Base-by-base conservation (phyloP, 2,888 invertebrate genomes). In the Caenorhabditis sinica region DNA sequence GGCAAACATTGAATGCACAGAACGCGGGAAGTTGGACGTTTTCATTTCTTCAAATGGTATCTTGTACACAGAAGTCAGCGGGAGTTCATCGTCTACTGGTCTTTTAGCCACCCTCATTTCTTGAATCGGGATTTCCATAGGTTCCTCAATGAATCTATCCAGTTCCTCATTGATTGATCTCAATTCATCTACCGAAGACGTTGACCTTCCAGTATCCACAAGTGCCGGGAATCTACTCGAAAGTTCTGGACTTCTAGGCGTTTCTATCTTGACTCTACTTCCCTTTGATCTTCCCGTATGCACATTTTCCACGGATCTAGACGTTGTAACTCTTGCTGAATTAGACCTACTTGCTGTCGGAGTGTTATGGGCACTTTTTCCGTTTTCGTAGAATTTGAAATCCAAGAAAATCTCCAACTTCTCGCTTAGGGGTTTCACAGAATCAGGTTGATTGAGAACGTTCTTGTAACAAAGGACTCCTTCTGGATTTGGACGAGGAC, bases 401-500 rank as follows among this genome's bases (percentile, higher is more conserved):
- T 72, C 71, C 15, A 87, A 74, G 20, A 65, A 69, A 9, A 88
- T 80, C 13, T 79, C 65, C 23, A 82, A 53, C 17, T 85, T 75
- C 11, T 82, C 66, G 13, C 23, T 61, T 28, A 79, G 36, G 9
- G 79, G 79, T 45, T 40, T 51, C 63, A 58, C 11, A 1, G 71
- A 53, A 56, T 71, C 63, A 4, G 79, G 79, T 28, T 79, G 56
- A 45, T 82, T 71, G 15, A 89, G 79, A 13, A 93, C 91, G 45
- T 93, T 90, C 79, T 93, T 93, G 88, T 93, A 93, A 40, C 93
- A 93, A 45, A 94, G 90, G 60, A 82, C 89, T 43, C 92, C 91
- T 86, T 93, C 93, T 1, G 94, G 94, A 74, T 93, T 93, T 1
- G 92, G 91, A 2, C 89, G 87, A 0, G 94, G 93, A 5, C 94